Conservation (phyloP, 2,888 invertebrate species). For the Cryptus armator region DNA sequence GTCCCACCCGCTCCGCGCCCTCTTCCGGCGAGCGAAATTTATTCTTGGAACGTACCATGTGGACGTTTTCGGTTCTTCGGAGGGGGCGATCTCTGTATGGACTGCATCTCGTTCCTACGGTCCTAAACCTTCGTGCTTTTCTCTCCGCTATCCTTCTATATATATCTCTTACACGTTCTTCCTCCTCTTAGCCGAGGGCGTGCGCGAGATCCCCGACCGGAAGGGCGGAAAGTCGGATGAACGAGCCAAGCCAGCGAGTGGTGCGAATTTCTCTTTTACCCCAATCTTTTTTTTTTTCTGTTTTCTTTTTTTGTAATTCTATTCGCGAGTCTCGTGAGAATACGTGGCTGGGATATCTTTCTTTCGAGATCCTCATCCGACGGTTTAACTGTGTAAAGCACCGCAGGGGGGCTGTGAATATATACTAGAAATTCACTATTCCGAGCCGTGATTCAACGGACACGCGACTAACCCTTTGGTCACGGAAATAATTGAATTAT, state of each 20-base stretch:
- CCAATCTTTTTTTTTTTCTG: slow-evolving; percentile 20
- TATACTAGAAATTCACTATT: background rate
- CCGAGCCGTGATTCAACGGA: background rate
- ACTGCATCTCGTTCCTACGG: slow-evolving; percentile 17
- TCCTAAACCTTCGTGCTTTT: slow-evolving; percentile 32
- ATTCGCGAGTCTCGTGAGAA: slow-evolving; percentile 18
- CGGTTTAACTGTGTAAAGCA: slow-evolving; percentile 4
- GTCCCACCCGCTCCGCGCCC: slow-evolving; percentile 58
- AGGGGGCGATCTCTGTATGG: slow-evolving; percentile 19
- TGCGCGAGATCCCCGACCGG: slow-evolving; percentile 28
- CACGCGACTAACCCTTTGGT: background rate
- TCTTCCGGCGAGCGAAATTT: slow-evolving; percentile 63
- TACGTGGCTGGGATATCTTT: slow-evolving; percentile 3
- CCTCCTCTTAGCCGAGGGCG: slow-evolving; percentile 1
- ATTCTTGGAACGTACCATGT: slow-evolving; percentile 67
- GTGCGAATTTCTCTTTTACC: slow-evolving; percentile 19
- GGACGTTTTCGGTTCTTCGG: slow-evolving; percentile 65
- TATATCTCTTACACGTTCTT: slow-evolving; percentile 34
- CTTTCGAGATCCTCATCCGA: background rate
- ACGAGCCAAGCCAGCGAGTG: slow-evolving; percentile 5
- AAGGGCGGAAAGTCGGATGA: slow-evolving; percentile 29
- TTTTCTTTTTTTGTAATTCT: background rate
- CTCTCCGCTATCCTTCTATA: slow-evolving; percentile 31
- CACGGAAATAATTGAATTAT: background rate
- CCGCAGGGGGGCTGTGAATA: background rate